These are phyloP conservation scores for Mionectes macconnelli DNA, from an alignment of 2,113 vertebrate genomes.

Conservation along the genomic window DNA sequence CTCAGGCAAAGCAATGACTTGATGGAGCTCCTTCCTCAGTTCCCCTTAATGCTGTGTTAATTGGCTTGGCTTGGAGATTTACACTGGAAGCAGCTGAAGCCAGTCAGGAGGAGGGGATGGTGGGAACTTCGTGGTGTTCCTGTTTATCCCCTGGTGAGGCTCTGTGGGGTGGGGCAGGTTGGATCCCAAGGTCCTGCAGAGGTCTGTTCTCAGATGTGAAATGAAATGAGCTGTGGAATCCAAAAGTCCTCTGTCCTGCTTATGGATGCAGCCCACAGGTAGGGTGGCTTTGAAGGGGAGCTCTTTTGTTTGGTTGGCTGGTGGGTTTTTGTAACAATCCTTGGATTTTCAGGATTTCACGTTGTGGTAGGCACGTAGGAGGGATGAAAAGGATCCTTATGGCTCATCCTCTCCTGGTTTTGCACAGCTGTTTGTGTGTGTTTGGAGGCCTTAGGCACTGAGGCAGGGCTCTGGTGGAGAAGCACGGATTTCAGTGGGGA, in stretches of 20 bases:
- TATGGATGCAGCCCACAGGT: not conserved
- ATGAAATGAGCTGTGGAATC: rapidly evolving
- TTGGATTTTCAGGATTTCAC: not conserved
- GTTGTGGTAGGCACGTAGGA: rapidly evolving
- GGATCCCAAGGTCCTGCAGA: not conserved
- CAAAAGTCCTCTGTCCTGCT: rapidly evolving
- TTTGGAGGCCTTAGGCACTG: rapidly evolving
- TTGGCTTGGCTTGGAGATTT: not conserved
- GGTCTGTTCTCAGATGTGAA: not conserved
- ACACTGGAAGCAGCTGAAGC: not conserved
- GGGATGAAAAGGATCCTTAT: not conserved
- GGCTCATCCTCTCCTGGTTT: rapidly evolving
- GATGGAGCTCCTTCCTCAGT: not conserved
- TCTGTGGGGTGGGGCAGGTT: not conserved
- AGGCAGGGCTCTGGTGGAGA: not conserved
- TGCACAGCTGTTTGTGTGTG: rapidly evolving
- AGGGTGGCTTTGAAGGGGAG: not conserved
- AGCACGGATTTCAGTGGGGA: not conserved
- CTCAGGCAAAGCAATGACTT: not conserved
- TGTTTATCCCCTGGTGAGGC: rapidly evolving
- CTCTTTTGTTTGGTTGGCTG: not conserved
- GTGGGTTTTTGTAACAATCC: not conserved
- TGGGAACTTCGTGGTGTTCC: rapidly evolving
- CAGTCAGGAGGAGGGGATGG: not conserved
- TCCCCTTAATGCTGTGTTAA: not conserved